Evolutionary conservation across 2,888 invertebrate species (phyloP), one percentile per base, ranked within the genome.

Genomic region (Euspilapteryx auroguttella): DNA sequence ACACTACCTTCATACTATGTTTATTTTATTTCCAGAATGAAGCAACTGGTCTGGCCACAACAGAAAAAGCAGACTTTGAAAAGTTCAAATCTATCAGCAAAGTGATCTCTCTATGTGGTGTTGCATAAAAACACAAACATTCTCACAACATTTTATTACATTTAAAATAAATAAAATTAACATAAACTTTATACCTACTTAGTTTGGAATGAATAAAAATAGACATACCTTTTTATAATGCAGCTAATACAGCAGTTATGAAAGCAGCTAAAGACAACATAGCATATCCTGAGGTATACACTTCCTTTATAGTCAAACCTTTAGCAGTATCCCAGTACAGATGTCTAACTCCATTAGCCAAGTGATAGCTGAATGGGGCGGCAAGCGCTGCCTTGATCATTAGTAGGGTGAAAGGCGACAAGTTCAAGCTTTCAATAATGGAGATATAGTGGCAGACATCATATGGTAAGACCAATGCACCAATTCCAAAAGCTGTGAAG

Each of bases 261-360:
- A 46, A 40, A 2, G 51, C 21, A 1, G 71, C 37, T 1, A 39
- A 36, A 1, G 49, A 71, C 14, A 75, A 35, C 62, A 73, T 65
- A 2, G 57, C 46, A n/a, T 75, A 75, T n/a, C 75, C 75, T 0
- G 88, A 88, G 7, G 75, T 53, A 43, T 89, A 87, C 3, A 92
- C 88, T 54, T 87, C 83, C 47, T 83, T 86, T 32, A 90, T 81
- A 4, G 83, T 79, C 26, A 91, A 69, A 37, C 85, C 86, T 45
- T 80, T 80, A 13, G 88, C 89, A 2, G 83, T 75, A 44, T 92
- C 90, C 91, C 91, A 92, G 28, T 88, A 80, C 64, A 97, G 79
- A 79, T 96, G 96, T 34, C 97, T 82, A 31, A 95, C 75, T 36
- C 96, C 96, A 55, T 94, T 95, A 35, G 82, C 81, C 31, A 85